phyloP scores from a whole-genome alignment of 92 coral and sea anemone genomes.

The Zoanthus sansibaricus region DNA sequence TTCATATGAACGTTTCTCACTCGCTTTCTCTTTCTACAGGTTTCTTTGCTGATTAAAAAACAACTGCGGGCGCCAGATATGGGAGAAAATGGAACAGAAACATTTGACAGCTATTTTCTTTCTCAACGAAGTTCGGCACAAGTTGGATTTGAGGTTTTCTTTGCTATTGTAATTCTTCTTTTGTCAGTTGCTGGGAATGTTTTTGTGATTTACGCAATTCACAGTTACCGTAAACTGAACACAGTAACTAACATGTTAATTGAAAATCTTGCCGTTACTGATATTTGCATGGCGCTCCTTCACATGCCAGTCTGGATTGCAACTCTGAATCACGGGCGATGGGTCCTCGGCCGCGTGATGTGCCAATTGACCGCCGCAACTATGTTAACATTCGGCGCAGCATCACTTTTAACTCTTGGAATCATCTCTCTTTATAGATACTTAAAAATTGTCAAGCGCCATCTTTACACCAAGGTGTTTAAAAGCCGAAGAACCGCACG shows the following conservation, averaged over 20 bases:
- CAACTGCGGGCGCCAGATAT: background rate
- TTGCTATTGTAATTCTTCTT: conserved; percentile 52
- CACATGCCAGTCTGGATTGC: conserved; percentile 88
- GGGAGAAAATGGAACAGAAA: background rate
- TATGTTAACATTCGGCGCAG: conserved; percentile 73
- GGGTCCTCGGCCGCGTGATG: conserved; percentile 67
- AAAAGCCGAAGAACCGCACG: conserved; percentile 53
- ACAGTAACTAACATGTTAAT: conserved; percentile 75
- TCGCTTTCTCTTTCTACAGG: background rate
- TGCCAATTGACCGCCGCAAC: conserved; percentile 65
- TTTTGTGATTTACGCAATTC: conserved; percentile 71
- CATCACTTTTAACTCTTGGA: conserved; percentile 76
- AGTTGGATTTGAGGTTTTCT: conserved; percentile 63
- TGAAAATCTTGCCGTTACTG: conserved; percentile 78
- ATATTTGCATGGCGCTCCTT: conserved; percentile 74
- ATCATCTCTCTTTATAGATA: conserved; percentile 75
- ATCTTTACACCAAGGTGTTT: conserved; percentile 57
- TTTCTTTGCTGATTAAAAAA: background rate
- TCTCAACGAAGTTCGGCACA: conserved; percentile 54
- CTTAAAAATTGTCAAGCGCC: conserved; percentile 68
- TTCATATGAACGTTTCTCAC: background rate
- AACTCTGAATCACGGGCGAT: conserved; percentile 65
- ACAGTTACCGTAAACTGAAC: conserved; percentile 68
- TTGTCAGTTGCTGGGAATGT: conserved; percentile 68
- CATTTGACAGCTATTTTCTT: conserved; percentile 18